Evolutionary conservation across 2,113 vertebrate species (phyloP), one percentile per base, ranked within the genome.

Genomic region (Cariama cristata): DNA sequence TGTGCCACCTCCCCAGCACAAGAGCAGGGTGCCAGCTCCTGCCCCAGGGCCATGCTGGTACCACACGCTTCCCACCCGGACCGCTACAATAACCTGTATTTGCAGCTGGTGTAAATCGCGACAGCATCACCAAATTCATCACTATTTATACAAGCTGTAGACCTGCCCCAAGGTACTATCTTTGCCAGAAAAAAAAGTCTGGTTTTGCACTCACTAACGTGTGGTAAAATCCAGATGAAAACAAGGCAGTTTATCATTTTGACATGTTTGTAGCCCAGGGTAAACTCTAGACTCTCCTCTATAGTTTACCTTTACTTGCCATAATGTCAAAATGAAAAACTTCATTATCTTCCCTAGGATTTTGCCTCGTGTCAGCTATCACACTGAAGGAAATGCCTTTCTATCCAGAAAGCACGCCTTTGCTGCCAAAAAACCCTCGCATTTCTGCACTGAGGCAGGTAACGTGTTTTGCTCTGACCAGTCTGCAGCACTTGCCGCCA

Each of bases 371-470:
- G 83, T 56, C 73, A 90, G 67, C 67, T 44, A 24, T 1, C 1
- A 6, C 71, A 12, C 8, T 4, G n/a, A 38, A 68, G 59, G 68
- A 53, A 83, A 45, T 59, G 17, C 13, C 67, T 26, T 20, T 33
- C 66, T 14, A 3, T 9, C 24, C 32, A 30, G 42, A 1, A 59
- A 35, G 11, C 11, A 40, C 0, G 1, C 26, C 55, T 38, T 1
- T 12, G 67, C 55, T 83, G 71, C 67, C 88, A 44, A 12, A 28
- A 42, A 2, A 1, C 3, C 4, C 38, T 38, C 0, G 1, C n/a
- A 2, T 27, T 79, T 85, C 69, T n/a, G 42, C 56, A 16, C 28
- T 2, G 42, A 18, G 9, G 23, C 6, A 9, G 67, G 28, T 26
- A 49, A 26, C 0, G 1, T 17, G 35, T 16, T 50, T 35, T 38